Evolutionary conservation across 2,113 vertebrate genomes (phyloP).

Genomic region (Crotophaga sulcirostris): DNA sequence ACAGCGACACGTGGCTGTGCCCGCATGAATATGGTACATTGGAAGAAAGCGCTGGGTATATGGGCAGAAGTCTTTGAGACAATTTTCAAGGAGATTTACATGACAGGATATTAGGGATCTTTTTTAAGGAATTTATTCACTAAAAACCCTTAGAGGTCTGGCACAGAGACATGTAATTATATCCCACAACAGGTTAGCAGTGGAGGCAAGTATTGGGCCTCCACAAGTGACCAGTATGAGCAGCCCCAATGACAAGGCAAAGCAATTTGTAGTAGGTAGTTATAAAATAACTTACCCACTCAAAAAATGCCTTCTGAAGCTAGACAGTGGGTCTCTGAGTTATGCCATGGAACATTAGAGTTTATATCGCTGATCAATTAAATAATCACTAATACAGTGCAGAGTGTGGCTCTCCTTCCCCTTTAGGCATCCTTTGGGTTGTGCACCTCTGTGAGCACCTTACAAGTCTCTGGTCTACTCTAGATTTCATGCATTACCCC

Average conservation of each 20-base stretch:
- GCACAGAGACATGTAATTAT: background rate
- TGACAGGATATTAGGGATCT: background rate
- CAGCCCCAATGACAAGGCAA: background rate
- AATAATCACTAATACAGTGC: background rate
- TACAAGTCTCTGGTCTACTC: background rate
- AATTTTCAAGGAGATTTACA: background rate
- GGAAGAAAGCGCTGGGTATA: background rate
- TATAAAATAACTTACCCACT: background rate
- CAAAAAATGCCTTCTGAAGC: background rate
- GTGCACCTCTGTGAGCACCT: background rate
- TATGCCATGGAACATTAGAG: background rate
- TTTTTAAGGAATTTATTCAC: background rate
- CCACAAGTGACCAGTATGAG: background rate
- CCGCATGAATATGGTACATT: background rate
- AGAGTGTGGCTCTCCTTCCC: background rate
- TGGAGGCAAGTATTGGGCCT: rapidly evolving
- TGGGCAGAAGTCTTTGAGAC: background rate
- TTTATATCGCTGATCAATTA: background rate
- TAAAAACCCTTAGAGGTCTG: background rate
- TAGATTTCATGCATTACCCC: background rate
- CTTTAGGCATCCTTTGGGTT: background rate
- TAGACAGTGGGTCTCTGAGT: background rate
- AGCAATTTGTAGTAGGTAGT: background rate
- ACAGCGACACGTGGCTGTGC: rapidly evolving
- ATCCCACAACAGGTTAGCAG: background rate